Conservation (phyloP, 1,140 invertebrate species). For the Charaxes varanes region DNA sequence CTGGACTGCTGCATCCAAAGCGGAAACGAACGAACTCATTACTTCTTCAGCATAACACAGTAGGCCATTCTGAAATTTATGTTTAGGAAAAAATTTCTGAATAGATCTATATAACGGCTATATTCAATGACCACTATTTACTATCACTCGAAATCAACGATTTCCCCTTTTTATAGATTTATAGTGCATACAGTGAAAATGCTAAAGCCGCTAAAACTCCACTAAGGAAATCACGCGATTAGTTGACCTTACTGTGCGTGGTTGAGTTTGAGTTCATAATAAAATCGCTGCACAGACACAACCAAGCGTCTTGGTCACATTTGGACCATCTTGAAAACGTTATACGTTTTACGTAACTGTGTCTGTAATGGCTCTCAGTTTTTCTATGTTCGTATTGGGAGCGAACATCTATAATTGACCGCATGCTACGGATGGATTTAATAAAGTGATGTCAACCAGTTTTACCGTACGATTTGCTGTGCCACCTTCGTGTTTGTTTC, state of each 20-base stretch:
- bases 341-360: constrained; percentile 60
- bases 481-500: constrained; percentile 24
- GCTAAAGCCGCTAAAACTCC: no score
- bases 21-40: constrained; percentile 76
- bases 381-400: constrained; percentile 41
- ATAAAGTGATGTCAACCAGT: constrained; percentile 33
- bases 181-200: no score
- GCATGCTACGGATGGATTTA: constrained; percentile 36
- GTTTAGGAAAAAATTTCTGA: no score
- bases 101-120: no score
- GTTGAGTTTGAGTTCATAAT: no score
- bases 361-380: constrained; percentile 54
- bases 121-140: no score
- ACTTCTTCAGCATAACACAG: constrained; percentile 79
- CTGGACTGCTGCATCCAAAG: constrained; percentile 78
- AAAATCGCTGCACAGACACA: no score
- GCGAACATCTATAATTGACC: constrained; percentile 54
- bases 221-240: no score
- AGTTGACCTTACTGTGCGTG: no score
- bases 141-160: no score
- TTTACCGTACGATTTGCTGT: constrained; percentile 35
- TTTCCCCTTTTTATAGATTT: no score
- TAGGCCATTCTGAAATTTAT: constrained; percentile 72
- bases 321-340: constrained; percentile 34
- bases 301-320: no score